Evolutionary conservation across 1,140 invertebrate genomes (phyloP).

Genomic region (Linepithema humile): DNA sequence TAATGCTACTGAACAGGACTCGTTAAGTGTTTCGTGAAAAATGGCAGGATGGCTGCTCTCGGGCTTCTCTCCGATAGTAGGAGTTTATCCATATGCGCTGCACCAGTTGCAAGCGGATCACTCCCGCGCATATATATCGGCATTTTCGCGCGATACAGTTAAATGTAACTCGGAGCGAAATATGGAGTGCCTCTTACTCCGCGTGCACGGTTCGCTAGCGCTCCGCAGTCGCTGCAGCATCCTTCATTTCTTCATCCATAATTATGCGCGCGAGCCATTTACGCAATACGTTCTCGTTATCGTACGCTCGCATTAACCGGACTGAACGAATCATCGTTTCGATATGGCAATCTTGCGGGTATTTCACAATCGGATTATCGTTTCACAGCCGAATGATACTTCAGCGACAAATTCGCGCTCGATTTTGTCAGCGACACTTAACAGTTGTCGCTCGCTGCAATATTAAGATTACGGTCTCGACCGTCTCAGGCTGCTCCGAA

Average conservation of each 20-base stretch:
- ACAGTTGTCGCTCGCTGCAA: not conserved
- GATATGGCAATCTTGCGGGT: not conserved
- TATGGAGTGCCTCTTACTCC: not conserved
- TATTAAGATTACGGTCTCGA: not conserved
- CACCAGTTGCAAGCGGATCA: not conserved
- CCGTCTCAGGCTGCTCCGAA: not conserved
- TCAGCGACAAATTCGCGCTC: not conserved
- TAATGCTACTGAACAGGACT: too few species aligned
- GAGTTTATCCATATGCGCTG: not conserved
- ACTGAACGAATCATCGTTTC: not conserved
- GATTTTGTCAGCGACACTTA: not conserved
- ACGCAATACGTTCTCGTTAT: not conserved
- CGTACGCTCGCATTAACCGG: not conserved
- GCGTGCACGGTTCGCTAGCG: not conserved
- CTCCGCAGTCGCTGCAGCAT: not conserved
- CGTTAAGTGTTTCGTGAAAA: too few species aligned
- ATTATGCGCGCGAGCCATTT: constrained; percentile 2
- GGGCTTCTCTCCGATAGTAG: too few species aligned
- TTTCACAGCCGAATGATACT: not conserved
- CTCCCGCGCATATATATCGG: not conserved
- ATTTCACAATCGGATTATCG: not conserved
- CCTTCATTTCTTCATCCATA: constrained; percentile 15
- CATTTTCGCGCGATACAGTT: not conserved
- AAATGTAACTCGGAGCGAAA: not conserved
- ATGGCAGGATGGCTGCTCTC: too few species aligned